Base-by-base conservation (phyloP, 2,797 vertebrate species). In the Potorous gilbertii region DNA sequence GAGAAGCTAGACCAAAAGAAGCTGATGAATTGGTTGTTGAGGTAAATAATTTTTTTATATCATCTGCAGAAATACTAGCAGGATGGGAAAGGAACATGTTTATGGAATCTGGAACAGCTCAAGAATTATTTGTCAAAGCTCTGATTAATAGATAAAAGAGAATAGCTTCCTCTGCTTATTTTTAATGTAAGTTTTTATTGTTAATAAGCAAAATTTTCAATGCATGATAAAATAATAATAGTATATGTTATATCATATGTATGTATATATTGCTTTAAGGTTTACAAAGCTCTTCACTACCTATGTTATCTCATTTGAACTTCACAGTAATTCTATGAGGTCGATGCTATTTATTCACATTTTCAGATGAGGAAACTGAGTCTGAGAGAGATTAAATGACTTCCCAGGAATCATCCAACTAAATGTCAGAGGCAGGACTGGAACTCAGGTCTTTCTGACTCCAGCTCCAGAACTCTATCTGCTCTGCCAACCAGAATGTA, bases 171-270 rank as follows among this genome's bases (percentile, higher is more conserved):
- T 87, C 56, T 24, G 13, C 31, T 57, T 31, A 93, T 97, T 95
- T 90, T 54, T 89, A 92, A 93, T 90, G 54, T 92, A 21, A 96
- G 56, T 81, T 92, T 95, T 50, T 93, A 34, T 94, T 96, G 55
- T 52, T 95, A 93, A 81, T 93, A 50, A 59, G 24, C 90, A 87
- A 6, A 6, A 92, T 56, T 92, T 96, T 96, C 59, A 94, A 94
- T 95, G 90, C 52, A 93, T 34, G 29, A 40, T 96, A 87, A 87
- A 81, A 87, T 87, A 87, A 46, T 40, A 46, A 21, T 81, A 14
- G 90, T 92, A 59, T 21, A 92, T 57, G 0, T 31, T 9, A 93
- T 95, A 90, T 4, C 56, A 91, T 54, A n/a, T 1, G 9, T 56
- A 57, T 14, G n/a, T 21, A 66, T n/a, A 8, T 0, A 40, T 40